phyloP scores from a whole-genome alignment of 2,888 invertebrate species.

The Cyaniris semiargus region DNA sequence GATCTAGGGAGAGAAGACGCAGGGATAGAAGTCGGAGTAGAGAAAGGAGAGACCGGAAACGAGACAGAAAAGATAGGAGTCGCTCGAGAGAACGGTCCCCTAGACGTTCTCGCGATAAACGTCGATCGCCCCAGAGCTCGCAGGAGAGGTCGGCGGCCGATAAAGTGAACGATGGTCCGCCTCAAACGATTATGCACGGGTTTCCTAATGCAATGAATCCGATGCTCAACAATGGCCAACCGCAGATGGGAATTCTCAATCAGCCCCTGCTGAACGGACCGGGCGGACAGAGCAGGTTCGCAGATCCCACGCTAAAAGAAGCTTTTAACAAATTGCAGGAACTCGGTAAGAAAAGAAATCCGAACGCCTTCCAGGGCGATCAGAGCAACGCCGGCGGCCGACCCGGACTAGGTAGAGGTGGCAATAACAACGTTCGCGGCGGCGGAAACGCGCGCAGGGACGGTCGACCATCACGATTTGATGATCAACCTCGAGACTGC shows the following conservation, averaged over 20 bases:
- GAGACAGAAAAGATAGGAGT: slow-evolving; percentile 77
- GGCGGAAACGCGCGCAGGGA: slow-evolving; percentile 54
- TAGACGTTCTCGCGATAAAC: slow-evolving; percentile 75
- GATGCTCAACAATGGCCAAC: slow-evolving; percentile 34
- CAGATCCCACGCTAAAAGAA: slow-evolving; percentile 59
- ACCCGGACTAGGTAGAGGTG: slow-evolving; percentile 46
- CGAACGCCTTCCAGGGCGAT: slow-evolving; percentile 78
- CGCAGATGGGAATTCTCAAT: slow-evolving; percentile 45
- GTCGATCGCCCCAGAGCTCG: slow-evolving; percentile 60
- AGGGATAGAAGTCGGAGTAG: slow-evolving; percentile 82
- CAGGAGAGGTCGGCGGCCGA: slow-evolving; percentile 53
- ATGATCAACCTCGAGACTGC: slow-evolving; percentile 56
- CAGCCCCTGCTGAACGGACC: slow-evolving; percentile 49
- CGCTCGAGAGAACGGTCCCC: slow-evolving; percentile 78
- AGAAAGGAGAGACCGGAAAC: slow-evolving; percentile 72
- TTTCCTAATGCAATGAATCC: slow-evolving; percentile 9
- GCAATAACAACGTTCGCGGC: slow-evolving; percentile 47
- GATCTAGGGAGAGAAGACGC: slow-evolving; percentile 81
- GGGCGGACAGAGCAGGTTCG: slow-evolving; percentile 50
- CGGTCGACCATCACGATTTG: slow-evolving; percentile 58
- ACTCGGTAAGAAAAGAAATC: slow-evolving; percentile 80
- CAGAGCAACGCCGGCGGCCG: slow-evolving; percentile 50
- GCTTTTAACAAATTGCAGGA: slow-evolving; percentile 67
- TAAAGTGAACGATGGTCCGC: slow-evolving; percentile 27
- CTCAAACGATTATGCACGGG: neutral